Conservation (phyloP, 2,113 vertebrate species). For the Chauna torquata region DNA sequence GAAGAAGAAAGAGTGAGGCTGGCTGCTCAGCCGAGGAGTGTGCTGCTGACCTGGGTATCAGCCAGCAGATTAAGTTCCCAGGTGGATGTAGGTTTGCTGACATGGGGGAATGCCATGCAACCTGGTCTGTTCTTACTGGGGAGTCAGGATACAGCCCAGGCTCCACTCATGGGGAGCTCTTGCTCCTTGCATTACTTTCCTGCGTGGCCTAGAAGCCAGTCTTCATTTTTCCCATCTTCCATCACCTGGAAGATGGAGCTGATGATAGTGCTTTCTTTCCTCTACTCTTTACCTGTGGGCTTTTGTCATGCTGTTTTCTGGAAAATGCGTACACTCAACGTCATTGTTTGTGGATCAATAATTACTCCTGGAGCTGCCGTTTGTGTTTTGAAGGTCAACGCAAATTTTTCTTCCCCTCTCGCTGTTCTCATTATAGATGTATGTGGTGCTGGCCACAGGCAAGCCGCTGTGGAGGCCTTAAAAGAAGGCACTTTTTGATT, state of each 20-base stretch:
- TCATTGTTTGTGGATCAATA: slow-evolving; percentile 10
- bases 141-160: background rate
- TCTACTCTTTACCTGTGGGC: background rate
- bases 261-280: background rate
- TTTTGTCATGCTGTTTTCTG: background rate
- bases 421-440: slow-evolving; percentile 28
- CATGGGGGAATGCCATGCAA: background rate
- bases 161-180: background rate
- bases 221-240: background rate
- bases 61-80: background rate
- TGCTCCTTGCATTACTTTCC: background rate
- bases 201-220: background rate
- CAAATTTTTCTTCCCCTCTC: background rate
- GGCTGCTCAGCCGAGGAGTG: background rate
- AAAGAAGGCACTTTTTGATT: background rate
- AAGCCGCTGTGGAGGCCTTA: background rate
- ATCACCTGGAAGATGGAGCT: background rate
- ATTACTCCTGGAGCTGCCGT: background rate
- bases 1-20: background rate
- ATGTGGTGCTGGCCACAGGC: background rate
- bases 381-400: slow-evolving; percentile 3
- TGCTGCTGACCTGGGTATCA: fast-evolving
- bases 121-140: background rate
- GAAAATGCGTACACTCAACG: background rate
- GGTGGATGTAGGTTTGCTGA: background rate